Conservation (phyloP, 1,140 invertebrate species). For the Pissodes strobi region DNA sequence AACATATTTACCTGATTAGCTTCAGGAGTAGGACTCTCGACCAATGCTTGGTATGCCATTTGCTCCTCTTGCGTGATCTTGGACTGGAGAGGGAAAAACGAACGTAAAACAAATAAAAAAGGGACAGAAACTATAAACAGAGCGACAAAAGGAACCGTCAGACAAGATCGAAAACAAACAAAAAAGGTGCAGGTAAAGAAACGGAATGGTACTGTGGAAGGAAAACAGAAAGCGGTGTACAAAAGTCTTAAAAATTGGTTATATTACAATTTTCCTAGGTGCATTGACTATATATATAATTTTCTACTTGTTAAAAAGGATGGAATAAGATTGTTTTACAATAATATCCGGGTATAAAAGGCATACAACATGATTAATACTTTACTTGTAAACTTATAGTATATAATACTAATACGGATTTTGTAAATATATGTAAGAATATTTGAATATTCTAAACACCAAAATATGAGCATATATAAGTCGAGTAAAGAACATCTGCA, state of each 20-base stretch:
- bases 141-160: no score
- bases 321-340: conserved; percentile 24
- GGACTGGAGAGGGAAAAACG: conserved; percentile 61
- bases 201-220: no score
- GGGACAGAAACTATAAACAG: conserved; percentile 50
- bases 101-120: conserved; percentile 52
- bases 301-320: conserved; percentile 13
- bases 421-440: background rate
- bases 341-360: conserved; percentile 12
- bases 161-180: no score
- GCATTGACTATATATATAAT: background rate
- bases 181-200: conserved; percentile 21
- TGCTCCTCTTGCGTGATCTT: conserved; percentile 82
- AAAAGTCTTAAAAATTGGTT: conserved; percentile 2
- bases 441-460: background rate
- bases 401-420: no score
- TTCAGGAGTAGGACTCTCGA: conserved; percentile 65
- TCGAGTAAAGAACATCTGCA: no score
- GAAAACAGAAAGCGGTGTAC: background rate
- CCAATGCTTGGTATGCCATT: conserved; percentile 88
- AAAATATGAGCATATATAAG: no score
- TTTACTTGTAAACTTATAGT: background rate
- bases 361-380: background rate
- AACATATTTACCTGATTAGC: conserved; percentile 49
- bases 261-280: conserved; percentile 18